phyloP scores from a whole-genome alignment of 2,113 vertebrate species.

The Epinephelus cyanopodus region DNA sequence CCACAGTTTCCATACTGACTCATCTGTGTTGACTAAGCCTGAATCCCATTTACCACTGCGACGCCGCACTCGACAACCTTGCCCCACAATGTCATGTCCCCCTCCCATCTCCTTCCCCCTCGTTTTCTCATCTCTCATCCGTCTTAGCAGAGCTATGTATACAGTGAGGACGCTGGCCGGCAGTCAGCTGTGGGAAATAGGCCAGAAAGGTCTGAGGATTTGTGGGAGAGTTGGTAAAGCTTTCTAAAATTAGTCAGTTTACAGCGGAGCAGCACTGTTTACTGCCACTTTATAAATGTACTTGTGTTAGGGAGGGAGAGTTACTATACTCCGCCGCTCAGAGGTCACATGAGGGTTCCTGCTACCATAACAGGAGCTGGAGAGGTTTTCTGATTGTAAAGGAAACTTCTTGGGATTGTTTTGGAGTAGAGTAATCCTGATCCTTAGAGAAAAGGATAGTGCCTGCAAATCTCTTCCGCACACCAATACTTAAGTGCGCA shows the following conservation, averaged over 20 bases:
- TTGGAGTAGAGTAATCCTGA: background rate
- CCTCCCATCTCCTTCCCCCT: conserved; percentile 25
- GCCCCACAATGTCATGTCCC: conserved; percentile 61
- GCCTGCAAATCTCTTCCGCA: background rate
- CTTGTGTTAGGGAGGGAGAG: conserved; percentile 5
- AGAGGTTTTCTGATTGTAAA: conserved; percentile 9
- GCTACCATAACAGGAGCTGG: conserved; percentile 11
- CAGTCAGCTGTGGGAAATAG: conserved; percentile 71
- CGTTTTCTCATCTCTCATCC: conserved; percentile 53
- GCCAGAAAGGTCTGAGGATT: conserved; percentile 78
- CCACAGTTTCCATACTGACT: conserved; percentile 76
- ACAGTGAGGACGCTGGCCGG: conserved; percentile 50
- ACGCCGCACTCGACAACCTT: conserved; percentile 47
- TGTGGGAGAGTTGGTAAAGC: conserved; percentile 72
- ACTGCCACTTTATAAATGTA: conserved; percentile 57
- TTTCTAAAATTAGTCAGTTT: conserved; percentile 78
- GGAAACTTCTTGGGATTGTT: conserved; percentile 5
- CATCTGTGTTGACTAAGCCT: conserved; percentile 76
- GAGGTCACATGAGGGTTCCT: conserved; percentile 29
- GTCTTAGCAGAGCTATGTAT: conserved; percentile 56
- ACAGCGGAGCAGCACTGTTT: conserved; percentile 55
- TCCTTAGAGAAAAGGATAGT: background rate
- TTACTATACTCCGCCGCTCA: conserved; percentile 18
- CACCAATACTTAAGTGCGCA: background rate
- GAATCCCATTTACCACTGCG: conserved; percentile 74